Base-by-base conservation (phyloP, 2,797 vertebrate species). In the Bradypus variegatus region DNA sequence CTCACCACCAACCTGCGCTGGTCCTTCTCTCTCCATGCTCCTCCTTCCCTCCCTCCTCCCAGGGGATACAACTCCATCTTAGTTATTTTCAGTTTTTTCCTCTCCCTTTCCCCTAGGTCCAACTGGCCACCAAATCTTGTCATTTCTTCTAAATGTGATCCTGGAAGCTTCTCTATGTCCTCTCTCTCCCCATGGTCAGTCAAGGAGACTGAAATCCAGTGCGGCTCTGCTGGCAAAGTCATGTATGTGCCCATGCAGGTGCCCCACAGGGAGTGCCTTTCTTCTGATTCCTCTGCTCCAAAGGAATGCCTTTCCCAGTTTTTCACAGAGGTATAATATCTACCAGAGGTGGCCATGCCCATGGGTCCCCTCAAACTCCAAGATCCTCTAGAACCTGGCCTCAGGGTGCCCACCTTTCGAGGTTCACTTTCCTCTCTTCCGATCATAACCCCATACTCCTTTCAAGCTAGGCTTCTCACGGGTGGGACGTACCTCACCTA, bases 311-410 rank as follows among this genome's bases (percentile, higher is more conserved):
- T 67, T 75, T n/a, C 38, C 60, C 80, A 38, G 36, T 64, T 89
- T 91, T 45, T 18, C 55, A 62, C 50, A 70, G 27, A 45, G 23
- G 18, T 84, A 60, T 7, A 53, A 65, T 55, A 27, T 5, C 87
- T 29, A 4, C 11, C 53, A 80, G 31, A 86, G 19, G 18, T 23
- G 29, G 50, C 55, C 29, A 82, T 72, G 76, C 15, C 60, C 36
- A 23, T 13, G 10, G 48, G 65, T 21, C 36, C 29, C 38, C 64
- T 90, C 67, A 67, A 87, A 76, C 50, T 69, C 67, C n/a, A 92
- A 76, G 91, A 79, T 73, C 72, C 38, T 84, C 88, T 88, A 87
- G 69, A 91, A 41, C 83, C 77, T 87, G n/a, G 18, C 70, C 41
- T 86, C 29, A 69, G n/a, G 19, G 15, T 90, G 65, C 58, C 78